Evolutionary conservation across 2,797 vertebrate species (phyloP), one percentile per base, ranked within the genome.

Genomic region (Hozukius guyotensis): DNA sequence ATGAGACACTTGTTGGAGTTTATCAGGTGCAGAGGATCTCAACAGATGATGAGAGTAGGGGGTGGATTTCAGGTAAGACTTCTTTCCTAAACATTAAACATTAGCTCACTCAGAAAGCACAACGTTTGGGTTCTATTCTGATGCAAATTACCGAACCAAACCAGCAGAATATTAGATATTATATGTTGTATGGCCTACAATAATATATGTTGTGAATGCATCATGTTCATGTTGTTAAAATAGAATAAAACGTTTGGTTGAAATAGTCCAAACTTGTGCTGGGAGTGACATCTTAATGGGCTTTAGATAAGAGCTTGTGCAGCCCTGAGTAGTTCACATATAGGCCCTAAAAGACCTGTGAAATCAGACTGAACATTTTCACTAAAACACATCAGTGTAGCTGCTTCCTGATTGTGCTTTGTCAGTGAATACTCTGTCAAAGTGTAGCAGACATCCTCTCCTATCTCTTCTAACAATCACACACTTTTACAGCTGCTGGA

Each of bases 41-140:
- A 4, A 4, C 52, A 24, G 74, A 88, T 24, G 79, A 91, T 93
- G 93, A 90, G 32, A 83, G 79, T 46, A 27, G 70, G 53, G 42
- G 70, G 79, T 80, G 72, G 42, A 69, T 55, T 79, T 75, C 84
- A 92, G 92, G 94, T 94, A 72, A 87, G 75, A 34, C 13, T 32
- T 29, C 2, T 52, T 6, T 4, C 8, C 1, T 16, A 3, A 10
- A 1, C 4, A 63, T 63, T 46, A n/a, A 38, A 53, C 18, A 5
- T 27, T 8, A 13, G 18, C 3, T 22, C 12, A 9, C 5, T 52
- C 3, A 36, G 12, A 42, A 55, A 71, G 72, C 34, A 8, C 8
- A 5, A 9, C 12, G 1, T 24, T 5, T 31, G 22, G 4, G 1
- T 59, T 57, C 3, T 18, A 24, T 13, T 55, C 4, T 55, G 14